Conservation (phyloP, 1,140 invertebrate species). For the Hypsibius dujardini region DNA sequence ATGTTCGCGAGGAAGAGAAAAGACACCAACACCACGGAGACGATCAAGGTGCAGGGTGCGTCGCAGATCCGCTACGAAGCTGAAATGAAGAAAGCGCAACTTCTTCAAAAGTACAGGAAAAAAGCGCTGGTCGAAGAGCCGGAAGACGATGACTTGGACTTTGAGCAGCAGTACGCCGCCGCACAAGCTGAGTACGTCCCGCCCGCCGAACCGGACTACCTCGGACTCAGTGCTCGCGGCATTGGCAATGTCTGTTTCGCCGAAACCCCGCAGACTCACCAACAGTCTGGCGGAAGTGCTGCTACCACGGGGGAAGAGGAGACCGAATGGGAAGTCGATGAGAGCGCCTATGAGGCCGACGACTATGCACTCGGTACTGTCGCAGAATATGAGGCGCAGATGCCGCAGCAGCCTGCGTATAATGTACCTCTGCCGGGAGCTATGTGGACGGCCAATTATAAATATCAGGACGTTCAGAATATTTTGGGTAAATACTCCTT, state of each 20-base stretch:
- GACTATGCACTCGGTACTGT: background rate
- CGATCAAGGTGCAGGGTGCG: background rate
- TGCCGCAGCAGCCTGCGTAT: background rate
- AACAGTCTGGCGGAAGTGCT: background rate
- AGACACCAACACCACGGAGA: background rate
- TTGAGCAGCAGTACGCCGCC: background rate
- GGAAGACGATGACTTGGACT: background rate
- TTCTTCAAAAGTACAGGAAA: background rate
- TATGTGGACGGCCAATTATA: slow-evolving; percentile 11
- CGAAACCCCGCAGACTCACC: background rate
- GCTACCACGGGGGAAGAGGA: background rate
- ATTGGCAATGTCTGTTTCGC: background rate
- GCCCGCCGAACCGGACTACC: background rate
- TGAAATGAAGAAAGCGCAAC: background rate
- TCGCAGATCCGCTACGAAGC: background rate
- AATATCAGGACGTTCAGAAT: slow-evolving; percentile 12
- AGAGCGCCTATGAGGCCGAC: background rate
- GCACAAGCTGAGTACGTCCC: background rate
- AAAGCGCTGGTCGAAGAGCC: background rate
- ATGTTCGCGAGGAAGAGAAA: background rate
- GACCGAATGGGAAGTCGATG: slow-evolving; percentile 10
- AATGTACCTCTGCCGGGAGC: background rate
- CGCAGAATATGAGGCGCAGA: background rate
- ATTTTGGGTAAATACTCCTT: background rate
- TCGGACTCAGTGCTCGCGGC: background rate